These are phyloP conservation scores for Timema podura DNA, from an alignment of 2,888 invertebrate genomes.

Conservation along the genomic window DNA sequence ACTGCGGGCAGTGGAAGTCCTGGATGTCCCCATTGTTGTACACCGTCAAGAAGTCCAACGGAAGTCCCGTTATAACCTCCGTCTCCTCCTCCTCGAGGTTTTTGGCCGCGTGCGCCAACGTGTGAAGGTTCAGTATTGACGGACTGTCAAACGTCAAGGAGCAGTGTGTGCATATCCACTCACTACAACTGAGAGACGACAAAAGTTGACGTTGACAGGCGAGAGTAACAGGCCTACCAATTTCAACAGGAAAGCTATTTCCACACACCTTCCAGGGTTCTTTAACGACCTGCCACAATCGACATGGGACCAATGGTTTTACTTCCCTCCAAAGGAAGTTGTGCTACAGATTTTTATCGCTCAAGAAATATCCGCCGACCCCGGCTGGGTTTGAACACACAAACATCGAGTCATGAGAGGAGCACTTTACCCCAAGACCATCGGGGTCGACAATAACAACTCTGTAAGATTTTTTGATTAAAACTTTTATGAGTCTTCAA, in stretches of 20 bases:
- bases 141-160: slow-evolving; percentile 45
- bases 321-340: too few species aligned
- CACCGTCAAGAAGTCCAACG: slow-evolving; percentile 21
- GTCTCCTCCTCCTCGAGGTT: slow-evolving; percentile 38
- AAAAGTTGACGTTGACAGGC: not conserved
- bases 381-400: too few species aligned
- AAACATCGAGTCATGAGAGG: too few species aligned
- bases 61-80: slow-evolving; percentile 25
- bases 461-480: too few species aligned
- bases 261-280: too few species aligned
- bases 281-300: too few species aligned
- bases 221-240: slow-evolving; percentile 21
- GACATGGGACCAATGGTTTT: too few species aligned
- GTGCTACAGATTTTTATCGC: too few species aligned
- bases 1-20: slow-evolving; percentile 26
- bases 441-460: too few species aligned
- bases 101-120: slow-evolving; percentile 48
- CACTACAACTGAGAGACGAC: slow-evolving; percentile 34
- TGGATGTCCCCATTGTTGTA: slow-evolving; percentile 26
- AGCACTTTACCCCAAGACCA: too few species aligned
- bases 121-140: slow-evolving; percentile 50
- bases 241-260: not conserved
- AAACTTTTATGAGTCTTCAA: too few species aligned
- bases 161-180: slow-evolving; percentile 45
- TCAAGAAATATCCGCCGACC: too few species aligned